Percentiles rank a stretch among this genome's conserved stretches.
phyloP scores from a whole-genome alignment of 2,797 vertebrate genomes.

The Falco cherrug region DNA sequence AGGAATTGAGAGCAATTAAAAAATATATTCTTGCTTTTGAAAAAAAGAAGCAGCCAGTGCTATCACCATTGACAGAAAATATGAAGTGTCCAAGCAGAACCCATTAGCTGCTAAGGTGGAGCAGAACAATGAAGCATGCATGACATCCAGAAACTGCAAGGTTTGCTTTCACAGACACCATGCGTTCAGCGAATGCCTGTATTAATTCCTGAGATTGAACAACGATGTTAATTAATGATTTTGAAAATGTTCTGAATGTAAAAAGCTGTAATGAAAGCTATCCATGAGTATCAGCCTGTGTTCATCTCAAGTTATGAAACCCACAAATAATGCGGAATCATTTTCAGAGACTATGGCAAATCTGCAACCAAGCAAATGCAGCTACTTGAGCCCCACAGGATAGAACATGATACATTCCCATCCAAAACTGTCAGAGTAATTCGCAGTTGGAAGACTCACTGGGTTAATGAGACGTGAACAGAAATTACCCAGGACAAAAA shows the following conservation, averaged over 20 bases:
- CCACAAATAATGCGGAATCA: accelerated
- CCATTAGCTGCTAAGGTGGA: neutral
- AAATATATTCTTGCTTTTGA: neutral
- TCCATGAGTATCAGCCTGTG: neutral
- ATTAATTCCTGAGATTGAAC: neutral
- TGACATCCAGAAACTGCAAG: neutral
- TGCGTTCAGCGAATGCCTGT: accelerated
- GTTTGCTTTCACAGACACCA: neutral
- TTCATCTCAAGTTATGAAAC: neutral
- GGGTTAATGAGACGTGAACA: neutral
- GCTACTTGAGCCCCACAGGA: neutral
- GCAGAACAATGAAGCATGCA: neutral
- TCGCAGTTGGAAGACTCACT: neutral
- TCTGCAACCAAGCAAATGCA: neutral
- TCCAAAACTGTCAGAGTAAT: neutral
- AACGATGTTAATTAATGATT: neutral
- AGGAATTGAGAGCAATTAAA: neutral
- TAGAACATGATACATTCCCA: accelerated
- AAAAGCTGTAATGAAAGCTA: neutral
- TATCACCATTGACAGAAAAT: neutral
- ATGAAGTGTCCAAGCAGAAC: neutral
- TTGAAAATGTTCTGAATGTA: neutral
- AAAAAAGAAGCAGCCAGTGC: neutral
- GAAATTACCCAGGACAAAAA: neutral
- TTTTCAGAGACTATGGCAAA: neutral